Evolutionary conservation across 2,888 invertebrate species (phyloP).

Genomic region (Ornithoptera priamus): DNA sequence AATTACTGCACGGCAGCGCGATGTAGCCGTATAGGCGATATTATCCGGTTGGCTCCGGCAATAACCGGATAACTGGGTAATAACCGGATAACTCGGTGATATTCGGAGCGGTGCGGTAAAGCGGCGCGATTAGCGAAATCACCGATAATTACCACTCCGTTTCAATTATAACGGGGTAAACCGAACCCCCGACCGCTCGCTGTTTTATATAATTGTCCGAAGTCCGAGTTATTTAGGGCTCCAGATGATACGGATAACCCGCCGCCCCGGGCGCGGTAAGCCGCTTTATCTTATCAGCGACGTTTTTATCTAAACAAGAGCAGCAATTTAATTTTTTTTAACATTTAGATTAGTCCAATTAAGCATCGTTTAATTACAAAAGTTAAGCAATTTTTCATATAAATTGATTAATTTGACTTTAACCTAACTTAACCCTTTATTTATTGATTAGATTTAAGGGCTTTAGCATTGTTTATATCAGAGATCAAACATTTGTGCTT

Average conservation of each 20-base stretch:
- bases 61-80: slow-evolving; percentile 33
- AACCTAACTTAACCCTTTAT: too few relatives aligned
- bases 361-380: not conserved
- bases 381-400: not conserved
- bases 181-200: not conserved
- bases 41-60: slow-evolving; percentile 34
- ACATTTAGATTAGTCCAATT: too few relatives aligned
- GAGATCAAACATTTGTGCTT: too few relatives aligned
- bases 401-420: too few relatives aligned
- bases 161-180: slow-evolving; percentile 39
- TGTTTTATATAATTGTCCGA: slow-evolving; percentile 6
- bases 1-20: slow-evolving; percentile 32
- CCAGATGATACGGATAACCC: slow-evolving; percentile 20
- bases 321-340: too few relatives aligned
- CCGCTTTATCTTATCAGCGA: slow-evolving; percentile 14
- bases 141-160: slow-evolving; percentile 45
- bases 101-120: slow-evolving; percentile 34
- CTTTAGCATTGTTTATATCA: too few relatives aligned
- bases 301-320: slow-evolving; percentile 7
- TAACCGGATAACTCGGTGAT: slow-evolving; percentile 31
- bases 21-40: slow-evolving; percentile 38
- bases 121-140: slow-evolving; percentile 44
- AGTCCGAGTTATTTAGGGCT: slow-evolving; percentile 5
- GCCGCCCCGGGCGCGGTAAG: not conserved
- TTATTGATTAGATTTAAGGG: too few relatives aligned